Base-by-base conservation (phyloP, 1,140 invertebrate genomes). In the Trissolcus basalis region DNA sequence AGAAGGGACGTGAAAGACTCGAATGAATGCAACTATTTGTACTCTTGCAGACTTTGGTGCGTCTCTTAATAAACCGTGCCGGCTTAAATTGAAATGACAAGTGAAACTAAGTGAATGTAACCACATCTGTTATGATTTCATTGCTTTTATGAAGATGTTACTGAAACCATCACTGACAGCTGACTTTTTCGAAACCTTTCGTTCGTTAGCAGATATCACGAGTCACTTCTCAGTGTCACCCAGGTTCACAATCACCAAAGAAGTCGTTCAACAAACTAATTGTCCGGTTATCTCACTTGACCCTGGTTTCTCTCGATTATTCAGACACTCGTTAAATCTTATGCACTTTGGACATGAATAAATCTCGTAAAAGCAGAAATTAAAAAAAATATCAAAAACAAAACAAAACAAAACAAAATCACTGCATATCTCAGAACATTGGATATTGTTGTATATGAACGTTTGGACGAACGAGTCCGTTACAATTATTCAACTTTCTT, bases 31-130 rank as follows among this genome's bases (percentile, higher is more conserved):
- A 63, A 27, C 19, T 27, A n/a, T n/a, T 27, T 27, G 19, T 27
- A 27, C 6, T 27, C 19, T 6, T 47, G 12, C 43, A 36, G 19
- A 1, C 19, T 53, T 43, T 61, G n/a, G 44, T 67, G 56, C 56
- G 70, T 55, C 48, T 49, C 45, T 61, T 32, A 50, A 74, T 67
- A 74, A 67, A 61, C 61, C 50, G 56, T 43, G 35, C 44, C 41
- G 59, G 2, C n/a, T 65, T 65, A 48, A 41, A 39, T 13, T 54
- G 33, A 9, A 54, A 43, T 73, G 65, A 58, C 60, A 48, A 54
- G 13, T 39, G 58, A 74, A 67, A 61, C 47, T 27, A 74, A 67
- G 61, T 74, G 53, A 67, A 74, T 48, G 56, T 61, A 61, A 67
- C 60, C 45, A 60, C 61, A 11, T 16, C 41, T 55, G 43, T 60